Conservation (phyloP, 2,797 vertebrate genomes). For the Pseudochirops cupreus region DNA sequence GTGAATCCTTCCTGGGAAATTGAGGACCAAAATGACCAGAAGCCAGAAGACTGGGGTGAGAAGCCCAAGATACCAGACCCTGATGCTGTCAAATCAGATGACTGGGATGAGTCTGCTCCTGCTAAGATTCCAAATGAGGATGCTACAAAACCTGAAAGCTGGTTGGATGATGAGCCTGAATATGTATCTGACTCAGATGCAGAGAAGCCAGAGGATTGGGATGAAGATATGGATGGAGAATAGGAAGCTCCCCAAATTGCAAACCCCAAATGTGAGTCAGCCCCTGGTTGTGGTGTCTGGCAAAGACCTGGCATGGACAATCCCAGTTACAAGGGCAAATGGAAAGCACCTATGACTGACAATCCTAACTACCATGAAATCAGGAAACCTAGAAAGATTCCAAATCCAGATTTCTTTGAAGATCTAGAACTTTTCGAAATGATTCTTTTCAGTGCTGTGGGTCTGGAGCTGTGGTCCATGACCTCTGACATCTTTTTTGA, state of each 20-base stretch:
- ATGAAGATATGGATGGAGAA: conserved; percentile 99
- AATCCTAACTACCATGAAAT: conserved; percentile 99
- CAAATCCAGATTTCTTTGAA: conserved; percentile 97
- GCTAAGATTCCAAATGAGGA: conserved; percentile 94
- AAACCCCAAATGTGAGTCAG: conserved; percentile 94
- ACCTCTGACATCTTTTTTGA: conserved; percentile 99
- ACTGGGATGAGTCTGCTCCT: conserved; percentile 98
- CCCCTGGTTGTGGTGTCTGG: conserved; percentile 96
- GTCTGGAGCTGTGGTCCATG: conserved; percentile 99
- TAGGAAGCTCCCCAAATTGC: conserved; percentile 99
- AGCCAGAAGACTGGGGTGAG: conserved; percentile 99
- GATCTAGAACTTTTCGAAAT: conserved; percentile 97
- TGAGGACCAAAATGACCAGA: conserved; percentile 96
- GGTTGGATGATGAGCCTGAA: conserved; percentile 96
- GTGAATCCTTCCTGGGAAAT: conserved; percentile 96
- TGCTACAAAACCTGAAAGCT: conserved; percentile 96
- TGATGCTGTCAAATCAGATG: conserved; percentile 94
- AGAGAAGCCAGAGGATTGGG: conserved; percentile 98
- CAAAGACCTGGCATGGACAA: conserved; percentile 95
- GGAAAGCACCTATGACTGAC: conserved; percentile 98
- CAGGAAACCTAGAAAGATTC: conserved; percentile 97
- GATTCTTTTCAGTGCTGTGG: conserved; percentile 94
- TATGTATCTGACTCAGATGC: conserved; percentile 96
- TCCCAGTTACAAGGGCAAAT: conserved; percentile 98
- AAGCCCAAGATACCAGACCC: conserved; percentile 97